Conservation (phyloP, 92 coral and sea anemone genomes). For the Virgularia gustaviana region DNA sequence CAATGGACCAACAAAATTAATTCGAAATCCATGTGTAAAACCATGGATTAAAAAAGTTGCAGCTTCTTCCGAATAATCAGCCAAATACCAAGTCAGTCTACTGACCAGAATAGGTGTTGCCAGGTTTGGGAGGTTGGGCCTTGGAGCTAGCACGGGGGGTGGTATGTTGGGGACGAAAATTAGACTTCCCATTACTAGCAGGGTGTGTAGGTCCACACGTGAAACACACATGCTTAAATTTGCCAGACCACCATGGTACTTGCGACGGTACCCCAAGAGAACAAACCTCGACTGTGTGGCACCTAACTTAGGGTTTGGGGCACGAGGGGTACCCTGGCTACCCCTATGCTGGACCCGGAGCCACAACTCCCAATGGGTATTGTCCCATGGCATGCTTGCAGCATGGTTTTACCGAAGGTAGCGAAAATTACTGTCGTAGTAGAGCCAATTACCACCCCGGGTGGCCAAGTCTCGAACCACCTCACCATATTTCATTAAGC, state of each 20-base stretch:
- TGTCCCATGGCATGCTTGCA: not conserved
- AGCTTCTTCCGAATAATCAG: constrained; percentile 38
- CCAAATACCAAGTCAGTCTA: constrained; percentile 7
- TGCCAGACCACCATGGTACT: not conserved
- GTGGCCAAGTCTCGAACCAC: constrained; percentile 8
- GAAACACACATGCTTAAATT: not conserved
- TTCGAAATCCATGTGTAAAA: constrained; percentile 47
- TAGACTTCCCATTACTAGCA: not conserved
- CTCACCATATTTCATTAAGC: not conserved
- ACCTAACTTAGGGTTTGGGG: not conserved
- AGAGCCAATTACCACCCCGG: constrained; percentile 1
- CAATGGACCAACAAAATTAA: constrained; percentile 45
- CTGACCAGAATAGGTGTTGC: constrained; percentile 63
- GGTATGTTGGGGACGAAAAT: not conserved
- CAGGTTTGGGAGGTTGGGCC: constrained; percentile 8
- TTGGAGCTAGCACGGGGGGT: not conserved
- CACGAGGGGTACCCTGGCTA: not conserved
- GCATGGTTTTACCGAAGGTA: not conserved
- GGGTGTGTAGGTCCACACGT: not conserved
- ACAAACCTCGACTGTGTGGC: not conserved
- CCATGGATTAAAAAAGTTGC: constrained; percentile 39
- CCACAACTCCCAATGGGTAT: not conserved
- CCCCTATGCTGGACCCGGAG: not conserved
- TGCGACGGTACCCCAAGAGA: not conserved
- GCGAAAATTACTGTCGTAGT: constrained; percentile 1